These are phyloP conservation scores for Pseudorhiza aurosa DNA, from an alignment of 30 jellyfish, hydroid and myxozoan genomes.

Conservation along the genomic window DNA sequence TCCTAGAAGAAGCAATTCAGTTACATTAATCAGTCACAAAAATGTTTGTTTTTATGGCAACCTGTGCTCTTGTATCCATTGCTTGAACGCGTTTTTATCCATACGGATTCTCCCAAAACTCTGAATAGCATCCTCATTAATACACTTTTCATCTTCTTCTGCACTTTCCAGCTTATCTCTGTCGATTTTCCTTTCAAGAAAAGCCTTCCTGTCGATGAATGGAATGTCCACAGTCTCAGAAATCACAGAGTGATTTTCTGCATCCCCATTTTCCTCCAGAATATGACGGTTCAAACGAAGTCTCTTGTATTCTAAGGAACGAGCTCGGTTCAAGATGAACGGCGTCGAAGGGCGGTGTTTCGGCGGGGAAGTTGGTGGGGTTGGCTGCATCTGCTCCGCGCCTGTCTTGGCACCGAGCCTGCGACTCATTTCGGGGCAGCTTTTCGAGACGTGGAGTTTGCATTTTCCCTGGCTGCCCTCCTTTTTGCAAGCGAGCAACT, in stretches of 20 bases:
- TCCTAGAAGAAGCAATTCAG: too few relatives aligned
- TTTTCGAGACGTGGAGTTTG: not conserved
- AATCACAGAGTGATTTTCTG: not conserved
- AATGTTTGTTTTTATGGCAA: slow-evolving; percentile 7
- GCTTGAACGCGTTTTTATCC: slow-evolving; percentile 29
- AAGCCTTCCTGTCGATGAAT: not conserved
- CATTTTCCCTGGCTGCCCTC: too few relatives aligned
- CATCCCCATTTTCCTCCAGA: not conserved
- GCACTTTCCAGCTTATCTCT: slow-evolving; percentile 5
- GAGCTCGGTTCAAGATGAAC: slow-evolving; percentile 1
- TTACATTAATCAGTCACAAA: too few relatives aligned
- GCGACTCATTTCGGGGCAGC: slow-evolving; percentile 7
- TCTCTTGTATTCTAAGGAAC: not conserved
- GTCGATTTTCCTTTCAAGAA: slow-evolving; percentile 8
- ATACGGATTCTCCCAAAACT: slow-evolving; percentile 22
- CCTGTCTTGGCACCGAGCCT: not conserved
- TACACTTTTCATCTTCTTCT: not conserved
- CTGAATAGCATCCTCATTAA: not conserved
- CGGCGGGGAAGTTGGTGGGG: slow-evolving; percentile 58
- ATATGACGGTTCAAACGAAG: not conserved
- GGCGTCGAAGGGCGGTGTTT: slow-evolving; percentile 41
- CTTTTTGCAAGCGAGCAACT: too few relatives aligned
- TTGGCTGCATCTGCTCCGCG: not conserved
- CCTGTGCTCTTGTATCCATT: slow-evolving; percentile 54
- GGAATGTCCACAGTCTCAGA: not conserved